These are phyloP conservation scores for Romanomermis culicivorax DNA, from an alignment of 2,888 invertebrate genomes.

Conservation along the genomic window DNA sequence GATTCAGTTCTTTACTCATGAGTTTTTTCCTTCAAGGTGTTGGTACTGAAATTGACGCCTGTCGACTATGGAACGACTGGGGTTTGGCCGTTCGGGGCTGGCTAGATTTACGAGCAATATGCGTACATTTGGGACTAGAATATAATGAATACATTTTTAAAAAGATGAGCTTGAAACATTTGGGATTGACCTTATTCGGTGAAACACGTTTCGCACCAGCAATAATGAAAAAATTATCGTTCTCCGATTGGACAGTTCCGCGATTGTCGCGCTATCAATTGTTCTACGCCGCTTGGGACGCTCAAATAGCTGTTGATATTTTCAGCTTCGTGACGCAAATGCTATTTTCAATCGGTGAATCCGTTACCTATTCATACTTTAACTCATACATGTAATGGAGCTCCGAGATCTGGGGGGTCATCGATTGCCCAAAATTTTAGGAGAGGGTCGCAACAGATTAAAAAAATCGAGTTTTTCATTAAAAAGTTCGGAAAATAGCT, in stretches of 20 bases:
- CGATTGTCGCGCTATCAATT: not conserved
- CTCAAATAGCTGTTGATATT: slow-evolving; percentile 2
- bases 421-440: no score
- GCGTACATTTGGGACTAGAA: not conserved
- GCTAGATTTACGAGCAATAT: not conserved
- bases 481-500: no score
- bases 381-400: no score
- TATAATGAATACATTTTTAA: not conserved
- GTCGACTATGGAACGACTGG: slow-evolving; percentile 2
- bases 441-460: no score
- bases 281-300: slow-evolving; percentile 3
- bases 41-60: not conserved
- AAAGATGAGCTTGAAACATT: not conserved
- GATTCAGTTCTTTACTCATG: no score
- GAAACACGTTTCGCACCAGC: not conserved
- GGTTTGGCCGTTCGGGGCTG: not conserved
- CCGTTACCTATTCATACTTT: no score
- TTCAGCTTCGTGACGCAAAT: not conserved
- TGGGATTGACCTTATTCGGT: not conserved
- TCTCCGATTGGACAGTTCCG: not conserved
- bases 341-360: not conserved
- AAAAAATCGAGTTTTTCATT: no score
- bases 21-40: not conserved
- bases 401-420: no score
- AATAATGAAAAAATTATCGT: not conserved